Conservation (phyloP, 2,888 invertebrate species). For the Drosophila maculinotata region DNA sequence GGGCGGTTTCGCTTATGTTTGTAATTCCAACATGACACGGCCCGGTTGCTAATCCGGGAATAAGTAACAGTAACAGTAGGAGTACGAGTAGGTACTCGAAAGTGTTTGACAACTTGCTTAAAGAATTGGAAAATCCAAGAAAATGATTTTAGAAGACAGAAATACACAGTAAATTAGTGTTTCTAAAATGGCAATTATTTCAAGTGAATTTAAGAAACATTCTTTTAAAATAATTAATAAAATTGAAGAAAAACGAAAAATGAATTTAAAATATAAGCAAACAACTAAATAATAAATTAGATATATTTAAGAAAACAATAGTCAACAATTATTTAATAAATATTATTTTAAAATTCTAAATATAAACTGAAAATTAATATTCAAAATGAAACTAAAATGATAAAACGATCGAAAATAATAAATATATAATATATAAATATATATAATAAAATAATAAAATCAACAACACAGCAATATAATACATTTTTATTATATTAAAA, state of each 20-base stretch:
- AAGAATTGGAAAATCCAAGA: slow-evolving; percentile 5
- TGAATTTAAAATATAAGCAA: too few species aligned
- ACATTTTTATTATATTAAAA: background rate
- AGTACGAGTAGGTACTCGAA: slow-evolving; percentile 47
- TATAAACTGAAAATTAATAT: too few species aligned
- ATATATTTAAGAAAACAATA: background rate
- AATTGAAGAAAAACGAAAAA: background rate
- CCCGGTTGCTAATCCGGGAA: slow-evolving; percentile 52
- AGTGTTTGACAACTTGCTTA: slow-evolving; percentile 67
- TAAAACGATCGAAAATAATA: too few species aligned
- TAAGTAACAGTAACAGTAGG: background rate
- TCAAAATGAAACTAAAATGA: background rate
- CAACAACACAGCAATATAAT: background rate
- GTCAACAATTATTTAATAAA: too few species aligned
- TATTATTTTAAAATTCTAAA: background rate
- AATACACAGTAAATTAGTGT: background rate
- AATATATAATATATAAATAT: background rate
- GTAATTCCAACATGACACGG: slow-evolving; percentile 42
- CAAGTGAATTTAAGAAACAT: background rate
- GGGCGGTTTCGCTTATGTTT: slow-evolving; percentile 70
- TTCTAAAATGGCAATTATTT: background rate
- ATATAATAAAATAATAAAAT: too few species aligned
- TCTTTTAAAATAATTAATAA: background rate
- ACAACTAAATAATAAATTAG: background rate
- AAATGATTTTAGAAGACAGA: background rate